These are phyloP conservation scores for Allacma fusca DNA, from an alignment of 2,888 invertebrate genomes.

Conservation along the genomic window DNA sequence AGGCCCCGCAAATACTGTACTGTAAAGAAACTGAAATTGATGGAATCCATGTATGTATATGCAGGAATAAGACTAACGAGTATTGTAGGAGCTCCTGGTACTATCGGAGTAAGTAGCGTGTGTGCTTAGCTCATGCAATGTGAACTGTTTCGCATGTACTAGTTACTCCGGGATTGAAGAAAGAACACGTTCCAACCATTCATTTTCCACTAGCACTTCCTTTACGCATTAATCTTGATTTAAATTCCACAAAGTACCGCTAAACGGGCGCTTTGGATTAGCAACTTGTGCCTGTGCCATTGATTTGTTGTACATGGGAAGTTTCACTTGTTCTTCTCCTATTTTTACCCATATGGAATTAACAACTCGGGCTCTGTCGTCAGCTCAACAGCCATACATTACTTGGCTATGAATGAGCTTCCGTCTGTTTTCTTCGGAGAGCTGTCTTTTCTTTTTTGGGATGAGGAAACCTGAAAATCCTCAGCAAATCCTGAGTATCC, in stretches of 20 bases:
- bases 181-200: slow-evolving; percentile 30
- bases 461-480: too few relatives aligned
- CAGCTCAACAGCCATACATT: too few relatives aligned
- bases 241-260: slow-evolving; percentile 23
- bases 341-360: too few relatives aligned
- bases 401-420: too few relatives aligned
- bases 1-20: too few relatives aligned
- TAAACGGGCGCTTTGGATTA: background rate
- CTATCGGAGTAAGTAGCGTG: background rate
- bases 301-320: background rate
- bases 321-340: too few relatives aligned
- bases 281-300: background rate
- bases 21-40: too few relatives aligned
- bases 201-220: slow-evolving; percentile 15
- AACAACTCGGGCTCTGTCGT: too few relatives aligned
- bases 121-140: background rate
- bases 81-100: background rate
- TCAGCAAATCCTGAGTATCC: too few relatives aligned
- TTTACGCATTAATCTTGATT: slow-evolving; percentile 24
- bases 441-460: too few relatives aligned
- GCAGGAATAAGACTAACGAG: background rate
- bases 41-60: too few relatives aligned
- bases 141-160: background rate
- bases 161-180: slow-evolving; percentile 8
- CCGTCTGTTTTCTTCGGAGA: too few relatives aligned